Evolutionary conservation across 2,888 invertebrate species (phyloP).

Genomic region (Eledona agricola): DNA sequence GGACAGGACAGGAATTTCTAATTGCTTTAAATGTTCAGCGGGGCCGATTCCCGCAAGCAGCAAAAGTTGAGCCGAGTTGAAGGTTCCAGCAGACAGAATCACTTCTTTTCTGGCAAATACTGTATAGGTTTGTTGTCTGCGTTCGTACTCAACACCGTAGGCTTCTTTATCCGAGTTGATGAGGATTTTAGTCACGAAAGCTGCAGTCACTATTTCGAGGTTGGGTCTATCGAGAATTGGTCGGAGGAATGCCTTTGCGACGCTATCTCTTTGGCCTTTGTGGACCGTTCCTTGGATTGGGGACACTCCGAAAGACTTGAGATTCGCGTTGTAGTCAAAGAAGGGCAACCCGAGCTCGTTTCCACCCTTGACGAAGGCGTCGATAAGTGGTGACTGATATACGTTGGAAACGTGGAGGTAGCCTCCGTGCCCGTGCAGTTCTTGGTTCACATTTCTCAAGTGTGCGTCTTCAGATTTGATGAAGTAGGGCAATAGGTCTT

Average conservation of each 20-base stretch:
- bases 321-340: slow-evolving; percentile 61
- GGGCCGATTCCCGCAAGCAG: slow-evolving; percentile 76
- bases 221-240: slow-evolving; percentile 66
- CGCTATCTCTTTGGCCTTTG: slow-evolving; percentile 66
- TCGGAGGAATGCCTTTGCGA: slow-evolving; percentile 69
- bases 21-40: slow-evolving; percentile 65
- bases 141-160: slow-evolving; percentile 61
- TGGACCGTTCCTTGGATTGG: slow-evolving; percentile 62
- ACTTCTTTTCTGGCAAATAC: slow-evolving; percentile 65
- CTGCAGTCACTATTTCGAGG: slow-evolving; percentile 66
- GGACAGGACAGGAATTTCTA: slow-evolving; percentile 69
- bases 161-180: slow-evolving; percentile 63
- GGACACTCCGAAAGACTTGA: slow-evolving; percentile 60
- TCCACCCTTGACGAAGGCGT: slow-evolving; percentile 46
- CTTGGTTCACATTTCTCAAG: slow-evolving; percentile 64
- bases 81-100: slow-evolving; percentile 69
- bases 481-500: slow-evolving; percentile 64
- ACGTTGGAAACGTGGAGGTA: slow-evolving; percentile 69
- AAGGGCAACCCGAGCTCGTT: slow-evolving; percentile 59
- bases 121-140: slow-evolving; percentile 42
- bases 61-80: slow-evolving; percentile 81
- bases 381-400: slow-evolving; percentile 53
- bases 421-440: slow-evolving; percentile 67
- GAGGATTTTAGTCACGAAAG: slow-evolving; percentile 68
- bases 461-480: slow-evolving; percentile 63